Conservation (phyloP, 2,888 invertebrate species). For the Clunio marinus region DNA sequence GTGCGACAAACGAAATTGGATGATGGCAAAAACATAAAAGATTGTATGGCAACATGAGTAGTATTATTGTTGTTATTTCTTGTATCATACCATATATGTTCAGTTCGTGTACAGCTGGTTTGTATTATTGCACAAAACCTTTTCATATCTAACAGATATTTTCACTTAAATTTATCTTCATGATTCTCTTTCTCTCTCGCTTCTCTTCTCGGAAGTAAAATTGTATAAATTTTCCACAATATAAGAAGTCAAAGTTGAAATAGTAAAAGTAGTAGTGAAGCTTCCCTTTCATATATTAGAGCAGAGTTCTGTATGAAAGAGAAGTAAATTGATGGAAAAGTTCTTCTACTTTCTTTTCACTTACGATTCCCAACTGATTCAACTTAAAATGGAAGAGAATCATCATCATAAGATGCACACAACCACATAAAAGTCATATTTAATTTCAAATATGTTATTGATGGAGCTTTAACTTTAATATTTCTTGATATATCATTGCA, state of each 20-base stretch:
- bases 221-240: neutral
- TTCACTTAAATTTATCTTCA: neutral
- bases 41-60: conserved; percentile 28
- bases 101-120: conserved; percentile 18
- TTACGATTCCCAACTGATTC: neutral
- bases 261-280: no score
- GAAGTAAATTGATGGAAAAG: conserved; percentile 3
- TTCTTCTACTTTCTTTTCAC: neutral
- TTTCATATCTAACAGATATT: no score
- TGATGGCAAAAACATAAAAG: conserved; percentile 4
- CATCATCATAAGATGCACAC: neutral
- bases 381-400: no score
- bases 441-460: no score
- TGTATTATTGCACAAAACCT: neutral
- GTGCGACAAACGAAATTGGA: neutral
- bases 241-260: neutral
- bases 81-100: conserved; percentile 24
- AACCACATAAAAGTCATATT: no score
- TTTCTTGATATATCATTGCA: neutral
- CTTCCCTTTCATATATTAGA: no score
- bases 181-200: no score
- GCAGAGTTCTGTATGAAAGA: no score
- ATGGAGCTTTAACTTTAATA: neutral
- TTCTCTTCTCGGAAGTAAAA: neutral
- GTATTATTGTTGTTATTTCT: conserved; percentile 17